These are phyloP conservation scores for Tipula unca DNA, from an alignment of 2,888 invertebrate species.

Conservation along the genomic window DNA sequence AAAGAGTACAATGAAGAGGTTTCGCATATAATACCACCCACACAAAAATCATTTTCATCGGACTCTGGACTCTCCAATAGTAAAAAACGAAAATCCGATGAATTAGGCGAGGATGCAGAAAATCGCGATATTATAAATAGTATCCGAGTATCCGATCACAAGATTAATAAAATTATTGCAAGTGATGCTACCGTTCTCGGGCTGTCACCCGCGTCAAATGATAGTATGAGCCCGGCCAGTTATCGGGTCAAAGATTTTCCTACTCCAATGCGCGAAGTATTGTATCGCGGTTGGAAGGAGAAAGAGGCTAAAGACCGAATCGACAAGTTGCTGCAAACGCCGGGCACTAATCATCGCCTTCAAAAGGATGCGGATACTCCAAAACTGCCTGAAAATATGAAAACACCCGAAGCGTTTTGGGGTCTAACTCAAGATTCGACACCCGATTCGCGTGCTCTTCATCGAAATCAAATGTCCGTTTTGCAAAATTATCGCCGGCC, in stretches of 20 bases:
- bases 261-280: slow-evolving; percentile 23
- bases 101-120: not conserved
- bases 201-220: not conserved
- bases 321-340: slow-evolving; percentile 29
- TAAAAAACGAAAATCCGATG: slow-evolving; percentile 3
- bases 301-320: slow-evolving; percentile 24
- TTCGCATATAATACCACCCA: not conserved
- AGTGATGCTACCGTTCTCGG: not conserved
- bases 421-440: not conserved
- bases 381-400: slow-evolving; percentile 34
- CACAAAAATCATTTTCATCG: not conserved
- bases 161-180: not conserved
- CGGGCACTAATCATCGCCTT: slow-evolving; percentile 24
- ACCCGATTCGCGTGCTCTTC: not conserved
- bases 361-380: slow-evolving; percentile 37
- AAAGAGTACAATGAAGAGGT: slow-evolving; percentile 25
- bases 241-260: slow-evolving; percentile 22
- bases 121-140: not conserved
- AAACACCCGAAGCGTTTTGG: not conserved
- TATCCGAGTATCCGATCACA: not conserved
- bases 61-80: not conserved
- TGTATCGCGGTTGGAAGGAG: slow-evolving; percentile 25
- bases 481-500: not conserved
- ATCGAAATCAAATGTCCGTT: not conserved
- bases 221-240: not conserved